Evolutionary conservation across 2,888 invertebrate genomes (phyloP), one percentile per base, ranked within the genome.

Genomic region (Torymus texanus): DNA sequence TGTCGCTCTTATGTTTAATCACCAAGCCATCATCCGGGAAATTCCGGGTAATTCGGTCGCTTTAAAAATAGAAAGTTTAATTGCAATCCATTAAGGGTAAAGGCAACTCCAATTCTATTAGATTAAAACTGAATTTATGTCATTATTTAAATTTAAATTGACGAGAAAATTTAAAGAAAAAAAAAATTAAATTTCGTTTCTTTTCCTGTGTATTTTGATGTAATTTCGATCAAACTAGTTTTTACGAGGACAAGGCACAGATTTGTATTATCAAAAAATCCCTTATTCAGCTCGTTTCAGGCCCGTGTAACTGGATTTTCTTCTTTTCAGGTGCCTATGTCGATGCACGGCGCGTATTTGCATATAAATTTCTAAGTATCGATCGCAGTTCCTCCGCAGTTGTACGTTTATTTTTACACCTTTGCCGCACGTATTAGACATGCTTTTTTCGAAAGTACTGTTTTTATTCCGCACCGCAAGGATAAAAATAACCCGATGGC

Each of bases 341-440:
- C 51, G 51, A 61, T 41, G 41, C 8, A 5, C 4, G 29, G 61
- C 14, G 24, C 21, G 51, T 51, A 72, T 72, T 72, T 72, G n/a
- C 62, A 62, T 24, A 72, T 62, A 72, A 61, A 72, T 72, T 50
- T 61, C 59, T 51, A 61, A 61, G 61, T n/a, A 72, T 72, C 53
- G 71, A 72, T 62, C 71, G 61, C 10, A 11, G 10, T 24, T n/a
- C 29, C 21, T 18, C 8, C 71, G 51, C 51, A 71, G 51, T 50
- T 24, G 71, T 59, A 14, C 51, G 14, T 14, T 59, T 71, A 71
- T 61, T 71, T 71, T 59, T 71, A 71, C 11, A 24, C 55, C 18
- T 14, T 11, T 53, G 21, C 50, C 41, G 8, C 29, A 56, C 16
- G 58, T 58, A 16, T 41, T 70, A 58, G 29, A 55, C 13, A 56